phyloP scores from a whole-genome alignment of 2,888 invertebrate genomes.

The Pandemis heparana region DNA sequence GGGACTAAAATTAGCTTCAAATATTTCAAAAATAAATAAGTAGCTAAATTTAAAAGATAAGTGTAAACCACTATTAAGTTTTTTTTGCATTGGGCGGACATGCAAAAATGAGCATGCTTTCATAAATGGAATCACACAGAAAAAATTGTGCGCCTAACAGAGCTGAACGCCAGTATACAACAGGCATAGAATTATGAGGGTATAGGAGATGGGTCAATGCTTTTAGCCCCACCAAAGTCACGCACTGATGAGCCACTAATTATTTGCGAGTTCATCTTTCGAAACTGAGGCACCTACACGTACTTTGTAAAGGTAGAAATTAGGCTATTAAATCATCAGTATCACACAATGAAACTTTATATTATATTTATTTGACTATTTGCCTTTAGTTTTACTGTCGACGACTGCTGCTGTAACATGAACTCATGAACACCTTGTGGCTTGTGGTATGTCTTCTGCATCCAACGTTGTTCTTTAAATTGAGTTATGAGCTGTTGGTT shows the following conservation, averaged over 20 bases:
- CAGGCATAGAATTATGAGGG: slow-evolving; percentile 52
- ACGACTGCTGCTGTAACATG: not conserved
- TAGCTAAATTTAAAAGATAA: not conserved
- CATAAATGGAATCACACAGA: slow-evolving; percentile 27
- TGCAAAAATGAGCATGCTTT: slow-evolving; percentile 10
- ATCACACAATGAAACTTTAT: not conserved
- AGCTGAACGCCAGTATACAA: slow-evolving; percentile 28
- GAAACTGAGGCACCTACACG: slow-evolving; percentile 31
- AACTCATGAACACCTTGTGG: not conserved
- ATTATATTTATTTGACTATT: not conserved
- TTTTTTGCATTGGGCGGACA: not conserved
- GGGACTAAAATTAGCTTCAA: not conserved
- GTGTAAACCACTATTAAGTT: not conserved
- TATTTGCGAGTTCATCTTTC: slow-evolving; percentile 54
- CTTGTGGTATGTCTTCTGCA: not conserved
- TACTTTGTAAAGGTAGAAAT: not conserved
- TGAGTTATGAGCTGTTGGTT: too few relatives aligned
- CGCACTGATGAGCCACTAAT: slow-evolving; percentile 57
- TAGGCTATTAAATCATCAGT: too few relatives aligned
- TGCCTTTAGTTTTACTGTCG: not conserved
- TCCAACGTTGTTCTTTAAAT: not conserved
- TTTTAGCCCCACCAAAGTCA: slow-evolving; percentile 59
- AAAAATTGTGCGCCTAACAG: slow-evolving; percentile 17
- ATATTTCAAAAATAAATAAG: not conserved
- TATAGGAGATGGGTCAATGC: slow-evolving; percentile 55